phyloP scores from a whole-genome alignment of 1,140 invertebrate species.

The Euwallacea fornicatus region DNA sequence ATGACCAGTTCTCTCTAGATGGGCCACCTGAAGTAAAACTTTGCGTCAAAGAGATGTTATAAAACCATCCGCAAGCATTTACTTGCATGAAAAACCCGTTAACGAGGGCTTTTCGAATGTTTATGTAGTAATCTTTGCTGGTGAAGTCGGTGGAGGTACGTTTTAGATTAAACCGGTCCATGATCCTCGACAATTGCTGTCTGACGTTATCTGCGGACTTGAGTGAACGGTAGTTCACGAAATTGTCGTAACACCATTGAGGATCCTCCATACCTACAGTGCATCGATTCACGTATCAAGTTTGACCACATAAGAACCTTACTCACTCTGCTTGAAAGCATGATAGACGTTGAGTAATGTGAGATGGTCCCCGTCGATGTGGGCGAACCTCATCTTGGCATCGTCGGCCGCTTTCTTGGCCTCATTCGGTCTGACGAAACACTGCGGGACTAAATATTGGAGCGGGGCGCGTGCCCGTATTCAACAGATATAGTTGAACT shows the following conservation, averaged over 20 bases:
- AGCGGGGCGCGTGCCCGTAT: constrained; percentile 59
- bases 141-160: constrained; percentile 97
- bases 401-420: constrained; percentile 99
- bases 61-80: constrained; percentile 33
- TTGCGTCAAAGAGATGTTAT: too few relatives aligned
- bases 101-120: constrained; percentile 97
- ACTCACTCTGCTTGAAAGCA: constrained; percentile 98
- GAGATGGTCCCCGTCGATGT: constrained; percentile 99
- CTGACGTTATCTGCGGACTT: constrained; percentile 79
- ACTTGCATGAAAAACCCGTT: constrained; percentile 99
- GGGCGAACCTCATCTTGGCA: constrained; percentile 98
- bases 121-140: constrained; percentile 97
- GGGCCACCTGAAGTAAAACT: constrained; percentile 71
- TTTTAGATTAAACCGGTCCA: constrained; percentile 88
- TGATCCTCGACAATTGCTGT: constrained; percentile 67
- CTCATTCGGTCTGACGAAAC: constrained; percentile 98
- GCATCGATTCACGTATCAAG: not conserved
- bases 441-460: constrained; percentile 90
- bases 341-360: constrained; percentile 95
- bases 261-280: constrained; percentile 77
- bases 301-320: not conserved
- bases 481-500: constrained; percentile 61
- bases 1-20: constrained; percentile 93
- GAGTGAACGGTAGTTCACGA: constrained; percentile 96
- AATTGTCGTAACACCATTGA: constrained; percentile 99